Conservation (phyloP, 2,797 vertebrate species). For the Gymnothorax javanicus region DNA sequence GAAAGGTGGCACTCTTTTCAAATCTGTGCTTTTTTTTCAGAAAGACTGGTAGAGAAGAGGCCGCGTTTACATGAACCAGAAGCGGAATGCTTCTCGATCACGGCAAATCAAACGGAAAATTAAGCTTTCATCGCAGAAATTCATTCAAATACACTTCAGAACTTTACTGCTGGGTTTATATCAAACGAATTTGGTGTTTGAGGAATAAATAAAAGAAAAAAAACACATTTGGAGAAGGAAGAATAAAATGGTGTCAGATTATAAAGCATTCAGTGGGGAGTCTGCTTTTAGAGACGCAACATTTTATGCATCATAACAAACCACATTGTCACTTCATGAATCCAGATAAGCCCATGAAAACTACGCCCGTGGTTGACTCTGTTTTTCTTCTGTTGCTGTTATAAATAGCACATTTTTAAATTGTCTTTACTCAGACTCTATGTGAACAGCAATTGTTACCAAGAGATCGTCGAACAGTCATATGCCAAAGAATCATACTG, state of each 20-base stretch:
- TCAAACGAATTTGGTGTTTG: slow-evolving; percentile 14
- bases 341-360: slow-evolving; percentile 41
- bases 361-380: slow-evolving; percentile 30
- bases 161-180: slow-evolving; percentile 34
- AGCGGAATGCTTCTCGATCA: slow-evolving; percentile 12
- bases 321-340: slow-evolving; percentile 31
- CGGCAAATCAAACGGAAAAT: slow-evolving; percentile 18
- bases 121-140: slow-evolving; percentile 7
- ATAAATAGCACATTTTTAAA: not conserved
- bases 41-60: no score
- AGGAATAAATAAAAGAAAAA: slow-evolving; percentile 25
- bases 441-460: not conserved
- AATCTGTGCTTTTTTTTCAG: no score
- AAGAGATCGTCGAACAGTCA: not conserved
- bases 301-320: slow-evolving; percentile 42
- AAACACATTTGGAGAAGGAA: slow-evolving; percentile 27
- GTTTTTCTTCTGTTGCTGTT: not conserved
- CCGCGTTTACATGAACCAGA: no score
- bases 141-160: slow-evolving; percentile 24
- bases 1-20: no score
- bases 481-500: not conserved
- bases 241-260: slow-evolving; percentile 34
- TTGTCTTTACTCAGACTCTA: not conserved
- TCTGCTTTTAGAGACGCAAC: slow-evolving; percentile 28
- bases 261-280: slow-evolving; percentile 31